A percentile compares a stretch with the other conserved stretches of the same genome.
These are phyloP conservation scores for Eumacrocentrus americanus DNA, from an alignment of 2,888 invertebrate species.

Conservation along the genomic window DNA sequence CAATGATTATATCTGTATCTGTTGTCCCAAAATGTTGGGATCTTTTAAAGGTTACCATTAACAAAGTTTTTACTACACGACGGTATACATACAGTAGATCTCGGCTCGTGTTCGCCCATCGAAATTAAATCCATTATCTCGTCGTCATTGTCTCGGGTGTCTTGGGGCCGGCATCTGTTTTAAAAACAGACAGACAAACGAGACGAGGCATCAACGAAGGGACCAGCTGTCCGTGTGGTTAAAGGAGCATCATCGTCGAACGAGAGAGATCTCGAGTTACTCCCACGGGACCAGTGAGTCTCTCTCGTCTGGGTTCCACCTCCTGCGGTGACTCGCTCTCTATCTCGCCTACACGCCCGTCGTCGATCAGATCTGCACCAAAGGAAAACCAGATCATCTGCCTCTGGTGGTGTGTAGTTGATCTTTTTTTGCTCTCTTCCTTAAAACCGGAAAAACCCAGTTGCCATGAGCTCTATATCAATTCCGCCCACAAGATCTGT, in stretches of 20 bases:
- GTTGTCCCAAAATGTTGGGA: neutral
- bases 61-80: too few relatives aligned
- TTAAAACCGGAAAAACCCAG: slow-evolving; percentile 14
- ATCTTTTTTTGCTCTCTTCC: slow-evolving; percentile 14
- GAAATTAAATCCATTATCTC: slow-evolving; percentile 52
- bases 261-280: slow-evolving; percentile 52
- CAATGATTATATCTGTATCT: neutral
- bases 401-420: slow-evolving; percentile 16
- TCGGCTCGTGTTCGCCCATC: slow-evolving; percentile 25
- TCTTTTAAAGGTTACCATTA: too few relatives aligned
- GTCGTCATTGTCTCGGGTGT: slow-evolving; percentile 49
- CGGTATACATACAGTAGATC: slow-evolving; percentile 7
- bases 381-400: slow-evolving; percentile 22
- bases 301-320: slow-evolving; percentile 17
- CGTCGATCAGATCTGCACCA: slow-evolving; percentile 11
- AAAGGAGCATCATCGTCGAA: slow-evolving; percentile 46
- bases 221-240: slow-evolving; percentile 45
- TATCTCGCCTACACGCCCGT: slow-evolving; percentile 31
- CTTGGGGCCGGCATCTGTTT: slow-evolving; percentile 49
- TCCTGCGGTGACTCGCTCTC: slow-evolving; percentile 27
- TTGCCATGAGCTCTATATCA: slow-evolving; percentile 6
- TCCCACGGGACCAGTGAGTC: slow-evolving; percentile 39
- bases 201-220: slow-evolving; percentile 25
- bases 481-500: slow-evolving; percentile 4
- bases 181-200: slow-evolving; percentile 36